A percentile compares a stretch with the other conserved stretches of the same genome.
These are phyloP conservation scores for Caenorhabditis becei DNA, from an alignment of 2,888 invertebrate species.

Conservation along the genomic window DNA sequence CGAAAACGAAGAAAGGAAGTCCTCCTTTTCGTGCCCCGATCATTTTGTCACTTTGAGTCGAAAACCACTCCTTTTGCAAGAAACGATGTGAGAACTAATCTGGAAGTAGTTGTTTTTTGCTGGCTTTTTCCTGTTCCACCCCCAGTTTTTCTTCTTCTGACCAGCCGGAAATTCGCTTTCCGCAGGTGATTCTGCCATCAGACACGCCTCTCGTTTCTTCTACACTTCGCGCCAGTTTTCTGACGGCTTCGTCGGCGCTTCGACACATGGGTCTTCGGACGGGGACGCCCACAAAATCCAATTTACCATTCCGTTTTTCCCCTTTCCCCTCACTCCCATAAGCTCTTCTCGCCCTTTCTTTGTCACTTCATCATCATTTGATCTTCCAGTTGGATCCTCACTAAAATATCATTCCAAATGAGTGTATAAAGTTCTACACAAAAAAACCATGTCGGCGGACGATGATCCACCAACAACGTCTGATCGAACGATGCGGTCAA, in stretches of 20 bases:
- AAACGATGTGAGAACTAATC: neutral
- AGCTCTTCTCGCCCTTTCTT: neutral
- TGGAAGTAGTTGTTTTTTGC: conserved; percentile 18
- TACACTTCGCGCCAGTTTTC: conserved; percentile 3
- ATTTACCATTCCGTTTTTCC: conserved; percentile 8
- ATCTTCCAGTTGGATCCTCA: conserved; percentile 11
- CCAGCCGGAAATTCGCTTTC: conserved; percentile 50
- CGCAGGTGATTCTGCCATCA: conserved; percentile 48
- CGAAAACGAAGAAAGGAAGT: neutral
- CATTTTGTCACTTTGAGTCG: neutral
- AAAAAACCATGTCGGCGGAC: conserved; percentile 38
- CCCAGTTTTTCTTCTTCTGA: conserved; percentile 24
- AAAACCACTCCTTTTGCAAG: neutral
- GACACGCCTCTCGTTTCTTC: conserved; percentile 34
- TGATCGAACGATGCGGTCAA: conserved; percentile 64
- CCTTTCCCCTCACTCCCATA: neutral
- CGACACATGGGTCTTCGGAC: neutral
- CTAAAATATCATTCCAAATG: conserved; percentile 10
- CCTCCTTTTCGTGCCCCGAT: neutral
- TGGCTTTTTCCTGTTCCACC: neutral
- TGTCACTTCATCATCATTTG: neutral
- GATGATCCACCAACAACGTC: conserved; percentile 31
- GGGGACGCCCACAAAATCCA: conserved; percentile 17
- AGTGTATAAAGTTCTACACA: conserved; percentile 18
- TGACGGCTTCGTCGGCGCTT: conserved; percentile 28